These are phyloP conservation scores for Acrocyrtus sp. DNA, from an alignment of 2,888 invertebrate genomes.

Conservation along the genomic window DNA sequence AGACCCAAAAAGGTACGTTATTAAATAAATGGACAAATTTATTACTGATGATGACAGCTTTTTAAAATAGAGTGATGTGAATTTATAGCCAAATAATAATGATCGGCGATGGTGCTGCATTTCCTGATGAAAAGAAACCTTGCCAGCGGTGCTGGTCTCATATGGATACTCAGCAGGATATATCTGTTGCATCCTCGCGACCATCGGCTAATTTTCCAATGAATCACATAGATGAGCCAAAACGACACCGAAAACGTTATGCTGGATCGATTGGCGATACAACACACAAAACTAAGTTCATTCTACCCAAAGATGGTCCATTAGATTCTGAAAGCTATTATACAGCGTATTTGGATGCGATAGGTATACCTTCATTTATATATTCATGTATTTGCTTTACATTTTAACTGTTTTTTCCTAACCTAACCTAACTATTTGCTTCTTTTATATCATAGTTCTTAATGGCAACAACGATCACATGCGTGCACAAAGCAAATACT, in stretches of 20 bases:
- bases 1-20: slow-evolving; percentile 65
- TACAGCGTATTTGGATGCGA: slow-evolving; percentile 85
- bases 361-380: slow-evolving; percentile 70
- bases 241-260: slow-evolving; percentile 59
- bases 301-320: slow-evolving; percentile 73
- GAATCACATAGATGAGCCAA: slow-evolving; percentile 30
- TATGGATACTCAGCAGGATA: slow-evolving; percentile 16
- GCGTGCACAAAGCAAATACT: slow-evolving; percentile 80
- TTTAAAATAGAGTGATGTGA: no score
- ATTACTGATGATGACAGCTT: neutral
- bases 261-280: slow-evolving; percentile 38
- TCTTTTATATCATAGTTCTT: slow-evolving; percentile 70
- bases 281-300: slow-evolving; percentile 4
- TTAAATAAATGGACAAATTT: no score
- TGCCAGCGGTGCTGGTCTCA: slow-evolving; percentile 57
- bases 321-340: slow-evolving; percentile 83
- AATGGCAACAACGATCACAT: slow-evolving; percentile 69
- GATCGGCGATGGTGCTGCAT: slow-evolving; percentile 60
- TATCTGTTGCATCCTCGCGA: slow-evolving; percentile 48
- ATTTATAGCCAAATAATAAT: slow-evolving; percentile 55
- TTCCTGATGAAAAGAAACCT: slow-evolving; percentile 52
- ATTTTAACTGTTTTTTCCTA: neutral
- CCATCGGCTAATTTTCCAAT: slow-evolving; percentile 43
- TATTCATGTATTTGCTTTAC: neutral
- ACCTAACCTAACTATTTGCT: no score